Evolutionary conservation across 2,888 invertebrate genomes (phyloP).

Genomic region (Apomyelois bistriatella): DNA sequence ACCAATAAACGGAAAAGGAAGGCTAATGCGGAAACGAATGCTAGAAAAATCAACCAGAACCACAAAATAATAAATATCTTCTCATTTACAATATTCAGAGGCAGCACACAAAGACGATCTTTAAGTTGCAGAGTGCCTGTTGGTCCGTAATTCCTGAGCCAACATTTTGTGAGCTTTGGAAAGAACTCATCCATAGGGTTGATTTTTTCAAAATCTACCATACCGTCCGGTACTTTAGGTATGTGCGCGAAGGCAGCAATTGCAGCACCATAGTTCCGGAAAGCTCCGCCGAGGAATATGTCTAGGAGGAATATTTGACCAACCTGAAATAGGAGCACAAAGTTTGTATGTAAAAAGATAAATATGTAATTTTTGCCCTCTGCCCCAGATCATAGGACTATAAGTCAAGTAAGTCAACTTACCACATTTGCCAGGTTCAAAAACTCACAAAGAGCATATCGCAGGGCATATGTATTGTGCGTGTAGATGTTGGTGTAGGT

Average conservation of each 20-base stretch:
- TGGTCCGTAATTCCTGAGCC: conserved; percentile 79
- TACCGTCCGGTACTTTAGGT: conserved; percentile 44
- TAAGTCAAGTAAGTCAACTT: too few relatives aligned
- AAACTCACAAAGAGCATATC: conserved; percentile 85
- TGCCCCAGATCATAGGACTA: too few relatives aligned
- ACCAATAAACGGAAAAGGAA: conserved; percentile 83
- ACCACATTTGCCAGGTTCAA: conserved; percentile 87
- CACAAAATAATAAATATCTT: conserved; percentile 87
- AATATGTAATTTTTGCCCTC: too few relatives aligned
- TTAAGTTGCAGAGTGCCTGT: conserved; percentile 77
- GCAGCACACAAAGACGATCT: conserved; percentile 86
- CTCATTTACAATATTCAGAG: conserved; percentile 89
- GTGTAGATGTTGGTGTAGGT: conserved; percentile 74
- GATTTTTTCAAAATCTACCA: conserved; percentile 54
- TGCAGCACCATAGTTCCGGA: conserved; percentile 80
- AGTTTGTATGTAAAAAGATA: too few relatives aligned
- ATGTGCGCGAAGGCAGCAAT: conserved; percentile 68
- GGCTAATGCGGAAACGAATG: conserved; percentile 80
- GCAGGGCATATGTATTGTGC: conserved; percentile 83
- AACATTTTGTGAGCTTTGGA: conserved; percentile 85
- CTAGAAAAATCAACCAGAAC: conserved; percentile 86
- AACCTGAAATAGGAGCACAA: conserved; percentile 67
- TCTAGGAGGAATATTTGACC: conserved; percentile 85
- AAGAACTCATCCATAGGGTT: conserved; percentile 85
- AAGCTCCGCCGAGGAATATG: conserved; percentile 82